A percentile compares a stretch with the other conserved stretches of the same genome.
These are phyloP conservation scores for Drosophila pseudotakahashii DNA, from an alignment of 2,888 invertebrate species.

Conservation along the genomic window DNA sequence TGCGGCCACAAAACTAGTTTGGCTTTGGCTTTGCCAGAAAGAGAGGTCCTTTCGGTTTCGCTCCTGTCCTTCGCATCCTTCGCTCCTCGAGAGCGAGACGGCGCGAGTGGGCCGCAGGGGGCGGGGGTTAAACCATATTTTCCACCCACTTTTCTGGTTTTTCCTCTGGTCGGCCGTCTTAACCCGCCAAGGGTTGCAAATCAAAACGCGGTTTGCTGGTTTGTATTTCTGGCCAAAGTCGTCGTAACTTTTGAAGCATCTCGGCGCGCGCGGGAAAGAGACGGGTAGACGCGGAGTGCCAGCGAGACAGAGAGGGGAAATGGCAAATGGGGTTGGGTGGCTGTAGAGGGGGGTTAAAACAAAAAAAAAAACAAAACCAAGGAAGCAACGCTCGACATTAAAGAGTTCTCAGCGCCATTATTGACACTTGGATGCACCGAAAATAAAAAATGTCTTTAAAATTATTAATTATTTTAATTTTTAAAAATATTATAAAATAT, in stretches of 20 bases:
- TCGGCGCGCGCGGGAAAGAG: constrained; percentile 22
- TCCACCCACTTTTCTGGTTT: constrained; percentile 74
- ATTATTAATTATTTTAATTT: not conserved
- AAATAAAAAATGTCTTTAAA: not conserved
- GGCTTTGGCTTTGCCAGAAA: constrained; percentile 71
- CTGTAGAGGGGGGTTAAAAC: not conserved
- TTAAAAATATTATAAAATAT: no score
- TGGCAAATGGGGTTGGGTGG: not conserved
- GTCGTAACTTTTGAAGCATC: constrained; percentile 67
- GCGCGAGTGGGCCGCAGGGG: not conserved
- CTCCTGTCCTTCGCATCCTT: not conserved
- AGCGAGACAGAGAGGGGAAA: constrained; percentile 18
- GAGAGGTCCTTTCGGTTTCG: constrained; percentile 12
- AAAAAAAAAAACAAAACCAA: constrained; percentile 5
- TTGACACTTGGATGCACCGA: constrained; percentile 74
- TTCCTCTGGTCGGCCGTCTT: constrained; percentile 68
- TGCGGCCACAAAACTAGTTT: constrained; percentile 73
- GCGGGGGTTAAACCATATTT: constrained; percentile 61
- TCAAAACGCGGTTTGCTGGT: constrained; percentile 80
- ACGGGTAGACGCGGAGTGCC: constrained; percentile 12
- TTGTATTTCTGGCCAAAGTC: constrained; percentile 80
- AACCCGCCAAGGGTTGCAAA: constrained; percentile 74
- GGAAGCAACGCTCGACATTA: constrained; percentile 35
- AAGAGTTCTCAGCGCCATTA: constrained; percentile 76
- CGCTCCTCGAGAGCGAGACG: constrained; percentile 2